Conservation (phyloP, 2,888 invertebrate species). For the Clivina fossor region DNA sequence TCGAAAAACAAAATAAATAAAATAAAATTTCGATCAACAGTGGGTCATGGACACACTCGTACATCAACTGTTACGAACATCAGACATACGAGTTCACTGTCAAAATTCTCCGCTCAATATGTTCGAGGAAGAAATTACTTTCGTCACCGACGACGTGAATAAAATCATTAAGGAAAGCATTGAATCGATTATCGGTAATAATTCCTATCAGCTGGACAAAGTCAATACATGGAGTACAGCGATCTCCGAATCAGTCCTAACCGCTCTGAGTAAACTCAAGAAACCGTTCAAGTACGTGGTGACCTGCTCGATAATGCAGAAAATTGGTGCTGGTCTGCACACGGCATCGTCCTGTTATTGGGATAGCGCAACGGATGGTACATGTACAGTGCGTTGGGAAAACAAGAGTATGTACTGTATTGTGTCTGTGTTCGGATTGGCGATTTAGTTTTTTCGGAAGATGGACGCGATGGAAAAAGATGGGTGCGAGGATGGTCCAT, state of each 20-base stretch:
- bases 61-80: slow-evolving; percentile 13
- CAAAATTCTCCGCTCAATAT: slow-evolving; percentile 44
- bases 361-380: slow-evolving; percentile 79
- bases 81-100: slow-evolving; percentile 34
- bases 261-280: slow-evolving; percentile 71
- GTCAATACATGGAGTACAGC: slow-evolving; percentile 73
- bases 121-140: slow-evolving; percentile 56
- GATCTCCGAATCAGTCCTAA: slow-evolving; percentile 74
- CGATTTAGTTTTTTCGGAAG: slow-evolving; percentile 49
- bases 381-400: slow-evolving; percentile 83
- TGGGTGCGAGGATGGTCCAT: too few species aligned
- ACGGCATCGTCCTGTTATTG: slow-evolving; percentile 83
- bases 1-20: neutral
- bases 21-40: too few species aligned
- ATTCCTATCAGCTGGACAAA: slow-evolving; percentile 66
- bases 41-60: slow-evolving; percentile 18
- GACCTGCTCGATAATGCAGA: slow-evolving; percentile 81
- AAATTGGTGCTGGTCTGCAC: slow-evolving; percentile 79
- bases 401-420: slow-evolving; percentile 86
- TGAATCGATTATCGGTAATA: slow-evolving; percentile 72
- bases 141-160: slow-evolving; percentile 73
- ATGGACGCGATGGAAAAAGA: neutral
- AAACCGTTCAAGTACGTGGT: slow-evolving; percentile 85
- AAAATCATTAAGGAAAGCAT: slow-evolving; percentile 75
- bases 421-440: slow-evolving; percentile 77